Evolutionary conservation across 2,797 vertebrate genomes (phyloP).

Genomic region (Alosa sapidissima): DNA sequence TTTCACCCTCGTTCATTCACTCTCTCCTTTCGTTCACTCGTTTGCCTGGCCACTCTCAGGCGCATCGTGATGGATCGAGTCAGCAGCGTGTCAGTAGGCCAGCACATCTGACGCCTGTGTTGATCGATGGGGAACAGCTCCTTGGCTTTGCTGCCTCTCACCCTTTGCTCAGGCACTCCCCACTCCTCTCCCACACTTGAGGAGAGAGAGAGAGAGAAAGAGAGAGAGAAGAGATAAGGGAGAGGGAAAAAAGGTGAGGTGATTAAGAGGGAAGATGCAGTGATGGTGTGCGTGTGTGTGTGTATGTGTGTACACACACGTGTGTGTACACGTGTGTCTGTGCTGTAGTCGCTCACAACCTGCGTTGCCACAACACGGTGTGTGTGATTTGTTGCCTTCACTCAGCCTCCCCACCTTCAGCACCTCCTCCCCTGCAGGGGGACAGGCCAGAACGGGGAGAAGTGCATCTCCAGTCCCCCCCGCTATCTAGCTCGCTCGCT

Average conservation of each 20-base stretch:
- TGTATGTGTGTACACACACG: no score
- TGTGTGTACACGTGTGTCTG: neutral
- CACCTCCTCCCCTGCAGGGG: conserved; percentile 46
- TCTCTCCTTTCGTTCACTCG: neutral
- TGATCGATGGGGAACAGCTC: conserved; percentile 50
- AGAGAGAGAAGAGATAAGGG: no score
- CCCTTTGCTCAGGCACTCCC: conserved; percentile 39
- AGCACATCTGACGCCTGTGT: conserved; percentile 34
- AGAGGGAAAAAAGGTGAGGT: neutral
- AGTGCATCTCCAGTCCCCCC: conserved; percentile 61
- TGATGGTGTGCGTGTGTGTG: neutral
- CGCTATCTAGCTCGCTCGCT: conserved; percentile 45
- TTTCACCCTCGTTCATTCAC: neutral
- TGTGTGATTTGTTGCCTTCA: conserved; percentile 71
- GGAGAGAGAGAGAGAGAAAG: neutral
- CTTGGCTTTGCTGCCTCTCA: conserved; percentile 35
- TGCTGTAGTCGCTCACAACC: conserved; percentile 51
- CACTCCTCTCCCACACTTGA: conserved; percentile 27
- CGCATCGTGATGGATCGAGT: conserved; percentile 32
- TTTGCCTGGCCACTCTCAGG: neutral
- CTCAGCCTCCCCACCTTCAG: conserved; percentile 35
- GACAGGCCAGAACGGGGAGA: conserved; percentile 64
- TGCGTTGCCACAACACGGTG: conserved; percentile 63
- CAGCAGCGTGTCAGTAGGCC: conserved; percentile 24
- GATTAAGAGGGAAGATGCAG: conserved; percentile 41